Evolutionary conservation across 1,140 invertebrate genomes (phyloP), one percentile per base, ranked within the genome.

Genomic region (Cydia fagiglandana): DNA sequence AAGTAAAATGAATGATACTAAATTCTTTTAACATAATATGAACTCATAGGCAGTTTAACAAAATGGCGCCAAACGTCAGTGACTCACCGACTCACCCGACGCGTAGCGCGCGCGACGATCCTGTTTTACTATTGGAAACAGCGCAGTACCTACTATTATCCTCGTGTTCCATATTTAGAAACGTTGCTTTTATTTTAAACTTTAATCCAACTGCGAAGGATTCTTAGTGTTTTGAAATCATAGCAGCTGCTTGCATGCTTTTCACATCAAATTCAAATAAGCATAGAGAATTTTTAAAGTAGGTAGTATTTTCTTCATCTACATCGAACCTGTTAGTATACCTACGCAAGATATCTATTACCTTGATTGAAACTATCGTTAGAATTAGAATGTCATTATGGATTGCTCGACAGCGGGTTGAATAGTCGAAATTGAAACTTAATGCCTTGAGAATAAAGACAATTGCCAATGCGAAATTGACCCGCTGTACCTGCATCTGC

Each of bases 161-260:
- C 56, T 61, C 20, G 17, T 24, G 56, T 61, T 61, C 56, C 56
- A 61, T 61, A 24, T 61, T 17, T 61, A 61, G 20, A 61, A 61
- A 61, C 20, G 56, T 24, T 61, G 56, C 56, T 9, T 20, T 61
- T n/a, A 61, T 61, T 61, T 61, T 61, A 24, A 61, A 61, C 56
- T 61, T 20, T 61, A 61, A 24, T 9, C 2, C 17, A 61, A 61
- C 56, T 20, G 56, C 17, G 20, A 17, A 24, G 7, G 20, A 9
- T 61, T 24, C 17, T 17, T 24, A 61, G 12, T 61, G 17, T 4
- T 9, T 61, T 24, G 56, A 10, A 20, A 24, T 12, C 5, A 17
- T 24, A n/a, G 20, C 53, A 17, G 15, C 50, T 15, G 24, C 2
- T 24, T 2, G 0, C 0, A 15, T 20, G n/a, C 24, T 61, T 61